Base-by-base conservation (phyloP, 2,888 invertebrate genomes). In the Zele albiditarsus region DNA sequence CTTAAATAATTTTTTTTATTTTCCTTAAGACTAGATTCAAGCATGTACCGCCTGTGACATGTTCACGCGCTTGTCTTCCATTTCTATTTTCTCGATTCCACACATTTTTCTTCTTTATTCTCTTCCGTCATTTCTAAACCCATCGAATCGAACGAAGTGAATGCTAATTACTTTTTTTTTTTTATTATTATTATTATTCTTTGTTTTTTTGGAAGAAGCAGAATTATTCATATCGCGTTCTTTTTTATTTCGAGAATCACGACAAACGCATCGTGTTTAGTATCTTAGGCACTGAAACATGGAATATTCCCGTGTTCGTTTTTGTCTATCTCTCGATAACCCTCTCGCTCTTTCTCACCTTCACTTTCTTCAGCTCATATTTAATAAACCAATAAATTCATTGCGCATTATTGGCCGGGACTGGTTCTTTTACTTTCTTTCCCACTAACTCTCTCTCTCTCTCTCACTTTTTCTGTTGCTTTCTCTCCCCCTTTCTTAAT, bases 211-310 rank as follows among this genome's bases (percentile, higher is more conserved):
- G 62, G 75, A 75, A 71, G 75, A 71, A 71, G 75, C 67, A 49
- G 38, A 28, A 71, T 71, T 71, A 46, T 38, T n/a, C 16, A 33
- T 62, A 62, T 73, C 57, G 58, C 42, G 58, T 53, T 16, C 16
- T 67, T 33, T 31, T 74, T 33, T 72, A 49, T 25, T 46, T 42
- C 28, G 58, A 33, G 58, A 67, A 20, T 70, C 27, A 67, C 71
- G 28, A 76, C 70, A 65, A 57, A 74, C 42, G 16, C 81, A 83
- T 83, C 82, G 79, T 84, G 81, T 80, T 77, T 60, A 28, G 81
- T 80, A 80, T 53, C 82, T 85, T 85, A 86, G 87, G 87, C 86
- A 87, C 87, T 86, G 84, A 85, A 83, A 84, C 82, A 84, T 83
- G 86, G 84, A 85, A 84, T 85, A 83, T 82, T 81, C 80, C 70